Conservation (phyloP, 2,797 vertebrate genomes). For the Masticophis lateralis region DNA sequence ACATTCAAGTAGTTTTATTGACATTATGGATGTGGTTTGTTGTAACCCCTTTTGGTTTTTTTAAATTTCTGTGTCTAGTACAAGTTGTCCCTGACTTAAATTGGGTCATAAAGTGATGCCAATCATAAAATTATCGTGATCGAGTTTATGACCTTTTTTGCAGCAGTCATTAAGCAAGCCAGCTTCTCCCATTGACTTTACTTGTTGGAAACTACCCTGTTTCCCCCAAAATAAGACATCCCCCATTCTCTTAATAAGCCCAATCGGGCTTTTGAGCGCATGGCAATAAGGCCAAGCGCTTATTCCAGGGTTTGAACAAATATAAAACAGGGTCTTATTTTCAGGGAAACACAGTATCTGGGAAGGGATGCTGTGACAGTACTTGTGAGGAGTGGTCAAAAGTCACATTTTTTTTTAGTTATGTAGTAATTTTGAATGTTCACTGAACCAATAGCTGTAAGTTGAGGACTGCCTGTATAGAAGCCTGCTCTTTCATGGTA, state of each 20-base stretch:
- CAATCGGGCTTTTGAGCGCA: too few species aligned
- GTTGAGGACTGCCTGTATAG: neutral
- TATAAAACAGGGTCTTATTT: too few species aligned
- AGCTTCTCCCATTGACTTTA: neutral
- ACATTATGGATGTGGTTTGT: neutral
- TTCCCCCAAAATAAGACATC: too few species aligned
- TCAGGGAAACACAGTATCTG: neutral
- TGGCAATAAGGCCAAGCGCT: too few species aligned
- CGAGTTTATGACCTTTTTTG: too few species aligned
- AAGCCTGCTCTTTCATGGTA: neutral
- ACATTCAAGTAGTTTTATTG: neutral
- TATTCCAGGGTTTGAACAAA: too few species aligned
- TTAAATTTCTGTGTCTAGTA: neutral
- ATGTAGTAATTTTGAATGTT: neutral
- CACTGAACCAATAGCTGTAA: neutral
- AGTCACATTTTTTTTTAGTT: neutral
- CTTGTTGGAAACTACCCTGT: neutral
- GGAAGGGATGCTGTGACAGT: neutral
- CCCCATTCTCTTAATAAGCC: too few species aligned
- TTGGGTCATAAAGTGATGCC: neutral
- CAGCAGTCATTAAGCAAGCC: neutral
- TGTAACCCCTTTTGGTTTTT: neutral
- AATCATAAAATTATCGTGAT: neutral
- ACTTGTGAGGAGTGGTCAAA: neutral
- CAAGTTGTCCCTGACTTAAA: neutral